Base-by-base conservation (phyloP, 2,888 invertebrate genomes). In the Hypomecis atomaria region DNA sequence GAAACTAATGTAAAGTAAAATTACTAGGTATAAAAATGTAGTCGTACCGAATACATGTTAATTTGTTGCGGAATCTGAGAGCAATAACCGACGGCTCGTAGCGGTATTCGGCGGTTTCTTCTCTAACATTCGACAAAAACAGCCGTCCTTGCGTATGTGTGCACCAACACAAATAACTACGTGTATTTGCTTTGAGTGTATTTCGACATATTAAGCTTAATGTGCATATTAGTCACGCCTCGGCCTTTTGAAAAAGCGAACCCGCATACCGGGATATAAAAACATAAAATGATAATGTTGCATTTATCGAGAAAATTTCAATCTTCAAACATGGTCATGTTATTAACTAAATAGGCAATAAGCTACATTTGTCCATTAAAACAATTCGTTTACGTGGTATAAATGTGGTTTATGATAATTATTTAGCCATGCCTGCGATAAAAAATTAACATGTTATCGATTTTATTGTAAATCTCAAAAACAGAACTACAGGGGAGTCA, bases 21-120 rank as follows among this genome's bases (percentile, higher is more conserved):
- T 89, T 84, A 86, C 86, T 83, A 82, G 86, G 84, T 87, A 86
- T 87, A 86, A 90, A 72, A 89, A 89, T 88, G 83, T 87, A 87
- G 86, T 83, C 86, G 91, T 90, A 90, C 91, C 84, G 90, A 91
- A 92, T 92, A 90, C 92, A 92, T 92, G 91, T 90, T 92, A 92
- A 92, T 92, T 92, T 91, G 90, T 92, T 92, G 90, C 92, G 91
- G 92, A 91, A 92, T 90, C 89, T 72, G 91, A 91, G 92, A 91
- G 92, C 92, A 92, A 91, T 91, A 92, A 91, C 92, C 91, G 91
- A 81, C 84, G 79, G 77, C 74, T 82, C 86, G 85, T 92, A 92
- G 92, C 92, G 92, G 92, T 92, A 92, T 90, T 89, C 80, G 86
- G 90, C 81, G 90, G 90, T 90, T 90, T 89, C 89, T 85, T 88